Conservation (phyloP, 2,888 invertebrate genomes). For the Spodoptera exigua region DNA sequence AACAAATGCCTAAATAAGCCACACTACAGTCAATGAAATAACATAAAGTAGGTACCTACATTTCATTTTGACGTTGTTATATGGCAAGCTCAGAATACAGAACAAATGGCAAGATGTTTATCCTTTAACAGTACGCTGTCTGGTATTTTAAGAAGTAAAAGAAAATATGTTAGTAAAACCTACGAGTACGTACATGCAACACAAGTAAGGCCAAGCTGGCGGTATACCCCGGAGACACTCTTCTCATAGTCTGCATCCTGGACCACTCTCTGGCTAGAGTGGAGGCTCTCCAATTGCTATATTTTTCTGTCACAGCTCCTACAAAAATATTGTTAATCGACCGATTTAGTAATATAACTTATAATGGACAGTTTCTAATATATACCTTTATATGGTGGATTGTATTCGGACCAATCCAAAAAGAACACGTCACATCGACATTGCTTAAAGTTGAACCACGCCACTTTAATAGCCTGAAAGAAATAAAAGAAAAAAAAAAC, state of each 20-base stretch:
- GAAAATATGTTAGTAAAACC: no score
- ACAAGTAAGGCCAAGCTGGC: slow-evolving; percentile 68
- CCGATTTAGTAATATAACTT: no score
- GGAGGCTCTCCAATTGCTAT: slow-evolving; percentile 67
- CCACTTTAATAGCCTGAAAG: slow-evolving; percentile 71
- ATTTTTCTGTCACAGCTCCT: slow-evolving; percentile 43
- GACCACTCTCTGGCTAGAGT: slow-evolving; percentile 77
- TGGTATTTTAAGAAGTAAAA: no score
- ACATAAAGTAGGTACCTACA: no score
- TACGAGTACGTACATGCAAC: slow-evolving; percentile 73
- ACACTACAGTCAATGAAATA: no score
- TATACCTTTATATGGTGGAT: slow-evolving; percentile 75
- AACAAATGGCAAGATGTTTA: no score
- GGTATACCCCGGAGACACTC: slow-evolving; percentile 71
- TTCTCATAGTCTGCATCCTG: slow-evolving; percentile 72
- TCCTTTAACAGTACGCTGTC: no score
- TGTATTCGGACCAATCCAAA: slow-evolving; percentile 82
- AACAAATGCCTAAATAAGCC: no score
- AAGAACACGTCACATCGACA: slow-evolving; percentile 79
- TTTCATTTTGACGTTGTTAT: no score
- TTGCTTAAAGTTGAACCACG: slow-evolving; percentile 81
- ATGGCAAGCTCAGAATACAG: no score
- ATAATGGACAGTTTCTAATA: no score
- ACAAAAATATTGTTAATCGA: neutral
- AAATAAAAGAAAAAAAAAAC: neutral